Evolutionary conservation across 2,888 invertebrate species (phyloP), one percentile per base, ranked within the genome.

Genomic region (Melanotus villosus): DNA sequence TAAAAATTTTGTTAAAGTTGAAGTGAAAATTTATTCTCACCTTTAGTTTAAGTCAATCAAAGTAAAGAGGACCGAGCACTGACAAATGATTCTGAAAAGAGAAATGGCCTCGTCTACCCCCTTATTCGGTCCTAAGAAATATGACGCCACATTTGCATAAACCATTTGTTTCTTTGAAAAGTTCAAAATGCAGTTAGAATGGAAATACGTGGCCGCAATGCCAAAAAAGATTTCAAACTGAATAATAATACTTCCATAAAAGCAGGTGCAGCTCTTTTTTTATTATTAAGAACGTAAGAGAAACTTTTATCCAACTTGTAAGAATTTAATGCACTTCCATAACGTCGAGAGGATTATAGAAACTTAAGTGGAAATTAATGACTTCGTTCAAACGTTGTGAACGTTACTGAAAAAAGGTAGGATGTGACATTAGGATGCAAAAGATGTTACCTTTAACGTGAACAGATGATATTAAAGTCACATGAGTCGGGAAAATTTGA

Each of bases 161-260:
- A 74, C 78, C 78, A 78, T 79, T 79, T 79, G 78, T 79, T 79
- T 77, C 75, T 77, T 77, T 77, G 77, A 76, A 77, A 79, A 76
- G 75, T 79, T 79, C 76, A 54, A 47, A 58, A 65, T 65, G 65
- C 65, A 65, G 47, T 58, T 65, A 36, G 65, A 38, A 58, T 58
- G 65, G 36, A 47, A 50, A 56, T 57, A 65, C 57, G 65, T 65
- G 58, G 38, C 21, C 26, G 57, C 32, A 36, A 58, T 50, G 34
- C 16, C 10, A 45, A 58, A 65, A 47, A 65, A 47, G 36, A 50
- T 30, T n/a, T 30, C 47, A 30, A 45, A 58, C 65, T 14, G 23
- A 63, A 23, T 23, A 36, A 32, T 52, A 63, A 52, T 63, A 52
- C 26, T 5, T 16, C 3, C 32, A 26, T 18, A 10, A 32, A n/a